Percentiles rank a stretch among this genome's conserved stretches.
Conservation (phyloP, 2,888 invertebrate species). For the Marronus borbonicus region DNA sequence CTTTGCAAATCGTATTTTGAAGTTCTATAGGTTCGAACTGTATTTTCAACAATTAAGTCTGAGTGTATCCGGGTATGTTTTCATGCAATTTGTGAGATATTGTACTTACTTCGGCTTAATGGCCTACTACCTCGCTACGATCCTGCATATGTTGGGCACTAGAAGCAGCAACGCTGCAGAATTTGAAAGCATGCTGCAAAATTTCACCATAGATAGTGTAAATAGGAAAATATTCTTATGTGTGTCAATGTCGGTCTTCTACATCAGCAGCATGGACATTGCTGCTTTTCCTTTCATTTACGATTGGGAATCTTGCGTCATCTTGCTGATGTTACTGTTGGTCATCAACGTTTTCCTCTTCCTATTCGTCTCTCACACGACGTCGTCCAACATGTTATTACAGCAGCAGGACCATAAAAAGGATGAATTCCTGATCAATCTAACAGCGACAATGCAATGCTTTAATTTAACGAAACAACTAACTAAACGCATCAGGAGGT, state of each 20-base stretch:
- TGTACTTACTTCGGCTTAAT: background rate
- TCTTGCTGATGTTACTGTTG: slow-evolving; percentile 34
- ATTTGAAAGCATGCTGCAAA: slow-evolving; percentile 13
- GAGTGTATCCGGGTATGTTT: slow-evolving; percentile 7
- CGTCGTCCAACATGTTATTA: slow-evolving; percentile 71
- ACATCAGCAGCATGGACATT: slow-evolving; percentile 24
- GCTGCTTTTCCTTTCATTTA: slow-evolving; percentile 29
- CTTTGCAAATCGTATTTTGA: slow-evolving; percentile 54
- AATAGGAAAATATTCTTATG: slow-evolving; percentile 12
- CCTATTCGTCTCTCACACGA: slow-evolving; percentile 64
- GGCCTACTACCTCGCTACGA: slow-evolving; percentile 23
- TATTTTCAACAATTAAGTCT: slow-evolving; percentile 29
- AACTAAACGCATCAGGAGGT: slow-evolving; percentile 60
- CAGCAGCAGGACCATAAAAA: slow-evolving; percentile 58
- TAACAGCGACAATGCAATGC: slow-evolving; percentile 72
- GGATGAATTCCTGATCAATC: slow-evolving; percentile 52
- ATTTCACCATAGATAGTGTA: background rate
- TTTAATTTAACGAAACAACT: slow-evolving; percentile 71
- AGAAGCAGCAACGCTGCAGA: background rate
- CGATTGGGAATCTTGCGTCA: slow-evolving; percentile 18
- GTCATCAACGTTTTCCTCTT: slow-evolving; percentile 37
- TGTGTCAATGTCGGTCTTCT: slow-evolving; percentile 8
- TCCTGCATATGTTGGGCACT: slow-evolving; percentile 24
- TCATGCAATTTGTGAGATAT: slow-evolving; percentile 30
- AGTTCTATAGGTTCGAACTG: slow-evolving; percentile 55